Percentiles rank a stretch among this genome's conserved stretches.
Conservation (phyloP, 1,140 invertebrate species). For the Cecropterus lyciades region DNA sequence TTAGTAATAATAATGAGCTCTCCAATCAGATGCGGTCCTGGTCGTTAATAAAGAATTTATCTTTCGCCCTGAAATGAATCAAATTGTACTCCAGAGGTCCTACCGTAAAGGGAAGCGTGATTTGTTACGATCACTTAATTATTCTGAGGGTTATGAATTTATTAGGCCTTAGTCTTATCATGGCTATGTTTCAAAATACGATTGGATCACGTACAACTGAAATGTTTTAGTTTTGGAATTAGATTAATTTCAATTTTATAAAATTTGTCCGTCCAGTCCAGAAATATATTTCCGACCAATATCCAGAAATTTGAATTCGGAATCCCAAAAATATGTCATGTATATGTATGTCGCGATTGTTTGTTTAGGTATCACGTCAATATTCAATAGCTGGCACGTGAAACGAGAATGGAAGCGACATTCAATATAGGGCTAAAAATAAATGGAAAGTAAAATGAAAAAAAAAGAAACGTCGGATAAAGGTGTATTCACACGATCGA, state of each 20-base stretch:
- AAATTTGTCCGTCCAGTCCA: not conserved
- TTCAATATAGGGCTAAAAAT: conserved; percentile 58
- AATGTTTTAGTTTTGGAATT: conserved; percentile 3
- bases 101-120: conserved; percentile 38
- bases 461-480: conserved; percentile 61
- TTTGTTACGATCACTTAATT: conserved; percentile 43
- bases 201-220: conserved; percentile 3
- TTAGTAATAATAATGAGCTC: conserved; percentile 41
- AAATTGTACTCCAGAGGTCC: conserved; percentile 32
- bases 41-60: conserved; percentile 40
- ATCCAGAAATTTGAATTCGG: too few relatives aligned
- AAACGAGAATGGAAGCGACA: conserved; percentile 32
- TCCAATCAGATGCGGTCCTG: conserved; percentile 27
- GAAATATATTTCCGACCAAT: too few relatives aligned
- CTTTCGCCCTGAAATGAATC: conserved; percentile 39
- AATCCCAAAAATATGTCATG: not conserved
- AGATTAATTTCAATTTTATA: not conserved
- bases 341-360: conserved; percentile 15
- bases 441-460: conserved; percentile 62
- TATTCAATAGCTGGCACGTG: conserved; percentile 31
- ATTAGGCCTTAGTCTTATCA: conserved; percentile 21
- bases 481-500: conserved; percentile 78
- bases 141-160: conserved; percentile 35
- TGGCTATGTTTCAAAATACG: conserved; percentile 9
- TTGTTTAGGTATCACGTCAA: conserved; percentile 33